Percentiles rank a stretch among this genome's conserved stretches.
phyloP scores from a whole-genome alignment of 2,888 invertebrate species.

The Ypsolopha sequella region DNA sequence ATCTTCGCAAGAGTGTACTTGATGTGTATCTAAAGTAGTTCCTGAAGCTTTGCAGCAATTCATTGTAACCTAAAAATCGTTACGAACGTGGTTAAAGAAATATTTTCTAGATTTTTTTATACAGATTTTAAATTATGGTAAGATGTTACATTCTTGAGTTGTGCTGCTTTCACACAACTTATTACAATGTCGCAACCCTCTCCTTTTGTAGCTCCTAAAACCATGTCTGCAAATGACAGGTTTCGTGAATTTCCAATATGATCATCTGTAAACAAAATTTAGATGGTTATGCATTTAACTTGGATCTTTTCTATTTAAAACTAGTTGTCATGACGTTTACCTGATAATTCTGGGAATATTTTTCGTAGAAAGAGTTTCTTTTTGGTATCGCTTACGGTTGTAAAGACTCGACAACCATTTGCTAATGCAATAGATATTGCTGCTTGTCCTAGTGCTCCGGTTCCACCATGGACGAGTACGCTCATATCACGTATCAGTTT shows the following conservation, averaged over 20 bases:
- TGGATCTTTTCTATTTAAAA: neutral
- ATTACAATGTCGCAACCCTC: slow-evolving; percentile 29
- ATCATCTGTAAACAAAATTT: slow-evolving; percentile 22
- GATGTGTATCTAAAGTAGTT: slow-evolving; percentile 10
- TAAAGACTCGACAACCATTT: slow-evolving; percentile 28
- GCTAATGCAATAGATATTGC: slow-evolving; percentile 33
- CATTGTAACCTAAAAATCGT: slow-evolving; percentile 11
- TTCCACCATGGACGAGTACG: slow-evolving; percentile 36
- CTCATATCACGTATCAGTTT: slow-evolving; percentile 10
- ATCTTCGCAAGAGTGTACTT: slow-evolving; percentile 12
- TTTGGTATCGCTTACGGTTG: slow-evolving; percentile 33
- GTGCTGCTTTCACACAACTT: slow-evolving; percentile 24
- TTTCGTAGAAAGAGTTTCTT: slow-evolving; percentile 40
- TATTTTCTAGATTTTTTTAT: neutral
- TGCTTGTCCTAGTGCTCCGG: slow-evolving; percentile 45
- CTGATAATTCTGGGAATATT: slow-evolving; percentile 33
- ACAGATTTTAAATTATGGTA: neutral
- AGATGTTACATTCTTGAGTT: slow-evolving; percentile 28
- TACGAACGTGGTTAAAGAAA: neutral
- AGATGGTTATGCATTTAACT: neutral
- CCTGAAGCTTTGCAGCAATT: slow-evolving; percentile 9
- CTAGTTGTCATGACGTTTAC: slow-evolving; percentile 13
- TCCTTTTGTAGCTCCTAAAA: slow-evolving; percentile 24
- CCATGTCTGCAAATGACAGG: slow-evolving; percentile 29
- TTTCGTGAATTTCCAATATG: slow-evolving; percentile 39